phyloP scores from a whole-genome alignment of 2,888 invertebrate genomes.

The Bibio marci region DNA sequence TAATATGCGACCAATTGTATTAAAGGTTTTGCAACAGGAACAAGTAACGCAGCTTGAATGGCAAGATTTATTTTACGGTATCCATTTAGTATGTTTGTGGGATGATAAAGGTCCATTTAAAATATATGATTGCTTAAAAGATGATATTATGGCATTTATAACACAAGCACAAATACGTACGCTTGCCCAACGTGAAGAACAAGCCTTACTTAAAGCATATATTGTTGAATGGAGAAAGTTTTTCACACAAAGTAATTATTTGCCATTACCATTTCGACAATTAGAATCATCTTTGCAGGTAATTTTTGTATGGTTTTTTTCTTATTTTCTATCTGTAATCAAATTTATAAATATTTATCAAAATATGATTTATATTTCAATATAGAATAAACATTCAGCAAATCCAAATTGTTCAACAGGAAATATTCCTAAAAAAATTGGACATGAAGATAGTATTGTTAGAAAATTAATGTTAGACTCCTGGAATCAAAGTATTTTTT shows the following conservation, averaged over 20 bases:
- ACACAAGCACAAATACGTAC: conserved; percentile 83
- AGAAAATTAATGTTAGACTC: conserved; percentile 93
- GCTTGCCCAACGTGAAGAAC: conserved; percentile 81
- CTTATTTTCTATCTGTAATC: too few relatives aligned
- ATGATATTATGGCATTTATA: conserved; percentile 88
- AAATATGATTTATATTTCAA: not conserved
- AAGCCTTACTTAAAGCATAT: conserved; percentile 88
- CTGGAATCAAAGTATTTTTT: conserved; percentile 96
- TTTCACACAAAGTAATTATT: conserved; percentile 92
- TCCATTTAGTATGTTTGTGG: conserved; percentile 93
- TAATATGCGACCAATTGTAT: conserved; percentile 79
- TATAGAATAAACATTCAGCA: too few relatives aligned
- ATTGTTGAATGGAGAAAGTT: conserved; percentile 97
- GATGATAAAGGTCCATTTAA: conserved; percentile 88
- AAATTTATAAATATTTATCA: conserved; percentile 11
- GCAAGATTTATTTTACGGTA: conserved; percentile 94
- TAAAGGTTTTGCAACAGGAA: conserved; percentile 87
- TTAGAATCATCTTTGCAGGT: conserved; percentile 69
- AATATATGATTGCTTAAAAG: conserved; percentile 72
- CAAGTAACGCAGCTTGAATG: conserved; percentile 87
- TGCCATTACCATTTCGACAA: conserved; percentile 90
- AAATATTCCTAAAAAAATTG: conserved; percentile 33
- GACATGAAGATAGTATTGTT: conserved; percentile 78
- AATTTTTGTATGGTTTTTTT: too few relatives aligned
- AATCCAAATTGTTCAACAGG: conserved; percentile 11